A percentile compares a stretch with the other conserved stretches of the same genome.
Evolutionary conservation across 2,888 invertebrate genomes (phyloP).

Genomic region (Scrobipalpa atriplicella): DNA sequence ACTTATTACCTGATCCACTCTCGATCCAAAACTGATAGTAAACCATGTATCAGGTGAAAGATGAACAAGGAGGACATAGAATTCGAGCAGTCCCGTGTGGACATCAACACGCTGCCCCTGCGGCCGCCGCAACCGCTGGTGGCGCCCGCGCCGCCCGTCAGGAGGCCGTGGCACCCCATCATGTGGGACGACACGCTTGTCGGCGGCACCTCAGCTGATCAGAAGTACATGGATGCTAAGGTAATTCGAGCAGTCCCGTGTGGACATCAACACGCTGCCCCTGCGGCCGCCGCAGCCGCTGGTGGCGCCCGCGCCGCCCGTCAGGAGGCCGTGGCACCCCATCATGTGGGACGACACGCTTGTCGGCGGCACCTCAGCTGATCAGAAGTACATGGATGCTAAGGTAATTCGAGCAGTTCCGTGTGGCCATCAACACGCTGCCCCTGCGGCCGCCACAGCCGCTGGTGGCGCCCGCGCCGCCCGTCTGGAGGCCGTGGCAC

Average conservation of each 20-base stretch:
- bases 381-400: conserved; percentile 36
- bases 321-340: conserved; percentile 84
- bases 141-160: conserved; percentile 76
- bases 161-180: conserved; percentile 85
- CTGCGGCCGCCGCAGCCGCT: conserved; percentile 76
- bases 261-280: conserved; percentile 69
- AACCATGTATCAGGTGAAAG: not conserved
- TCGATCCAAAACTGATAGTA: not conserved
- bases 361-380: conserved; percentile 64
- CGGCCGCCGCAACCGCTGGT: conserved; percentile 76
- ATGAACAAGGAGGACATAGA: conserved; percentile 45
- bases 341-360: conserved; percentile 84
- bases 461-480: conserved; percentile 71
- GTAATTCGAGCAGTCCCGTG: conserved; percentile 49
- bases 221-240: conserved; percentile 28
- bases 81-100: conserved; percentile 66
- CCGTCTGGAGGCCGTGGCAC: conserved; percentile 84
- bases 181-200: conserved; percentile 82
- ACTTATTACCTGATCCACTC: no score
- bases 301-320: conserved; percentile 74
- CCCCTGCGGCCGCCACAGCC: conserved; percentile 77
- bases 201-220: conserved; percentile 65
- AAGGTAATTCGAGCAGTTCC: conserved; percentile 41
- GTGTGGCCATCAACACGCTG: conserved; percentile 68
- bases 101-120: conserved; percentile 67